Percentiles rank a stretch among this genome's conserved stretches.
Conservation (phyloP, 2,888 invertebrate genomes). For the Epinotia demarniana region DNA sequence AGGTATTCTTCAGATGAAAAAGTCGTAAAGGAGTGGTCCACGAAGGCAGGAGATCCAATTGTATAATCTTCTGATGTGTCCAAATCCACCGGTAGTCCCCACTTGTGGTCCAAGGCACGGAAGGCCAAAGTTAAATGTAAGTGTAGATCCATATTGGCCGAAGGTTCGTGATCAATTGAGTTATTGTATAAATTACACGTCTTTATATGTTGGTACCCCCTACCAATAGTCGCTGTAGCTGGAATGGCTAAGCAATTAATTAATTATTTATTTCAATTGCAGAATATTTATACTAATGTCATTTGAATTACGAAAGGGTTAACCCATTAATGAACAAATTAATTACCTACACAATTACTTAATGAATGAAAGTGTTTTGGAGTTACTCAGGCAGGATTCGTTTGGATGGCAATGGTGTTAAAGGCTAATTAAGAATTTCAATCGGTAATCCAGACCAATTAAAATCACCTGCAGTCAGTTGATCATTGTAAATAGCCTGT, state of each 20-base stretch:
- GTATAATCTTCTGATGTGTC: slow-evolving; percentile 58
- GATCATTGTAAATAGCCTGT: not conserved
- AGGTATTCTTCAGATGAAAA: slow-evolving; percentile 69
- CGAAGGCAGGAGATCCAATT: slow-evolving; percentile 37
- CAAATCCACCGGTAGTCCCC: slow-evolving; percentile 66
- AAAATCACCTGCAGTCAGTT: not conserved
- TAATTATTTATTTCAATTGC: not conserved
- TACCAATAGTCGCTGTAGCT: not conserved
- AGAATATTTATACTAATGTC: not conserved
- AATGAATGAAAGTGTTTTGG: not conserved
- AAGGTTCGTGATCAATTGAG: not conserved
- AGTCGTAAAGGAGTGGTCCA: slow-evolving; percentile 60
- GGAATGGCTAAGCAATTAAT: not conserved
- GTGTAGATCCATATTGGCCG: slow-evolving; percentile 50
- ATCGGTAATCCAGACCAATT: not conserved
- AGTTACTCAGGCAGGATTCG: slow-evolving; percentile 6
- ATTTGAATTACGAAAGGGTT: slow-evolving; percentile 15
- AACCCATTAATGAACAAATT: not conserved
- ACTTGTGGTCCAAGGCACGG: slow-evolving; percentile 66
- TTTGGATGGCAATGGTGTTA: not conserved
- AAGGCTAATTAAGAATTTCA: not conserved
- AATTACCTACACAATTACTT: slow-evolving; percentile 8
- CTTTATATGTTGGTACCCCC: slow-evolving; percentile 4
- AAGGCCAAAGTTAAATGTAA: slow-evolving; percentile 66
- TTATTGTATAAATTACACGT: not conserved